A percentile compares a stretch with the other conserved stretches of the same genome.
These are phyloP conservation scores for Hydraecia micacea DNA, from an alignment of 2,888 invertebrate genomes.

Conservation along the genomic window DNA sequence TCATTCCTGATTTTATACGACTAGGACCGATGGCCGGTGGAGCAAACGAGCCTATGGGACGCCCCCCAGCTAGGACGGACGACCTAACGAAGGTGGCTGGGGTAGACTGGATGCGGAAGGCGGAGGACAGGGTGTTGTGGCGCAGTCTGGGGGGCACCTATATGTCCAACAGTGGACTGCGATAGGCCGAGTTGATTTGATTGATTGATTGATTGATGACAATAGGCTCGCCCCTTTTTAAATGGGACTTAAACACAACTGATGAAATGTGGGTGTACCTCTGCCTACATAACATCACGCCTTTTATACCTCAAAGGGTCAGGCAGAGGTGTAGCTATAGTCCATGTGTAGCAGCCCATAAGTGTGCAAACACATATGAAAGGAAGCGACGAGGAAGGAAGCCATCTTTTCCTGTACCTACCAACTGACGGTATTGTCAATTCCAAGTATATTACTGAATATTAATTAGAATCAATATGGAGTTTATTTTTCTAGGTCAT, in stretches of 20 bases:
- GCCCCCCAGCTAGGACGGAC: no score
- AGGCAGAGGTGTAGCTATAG: neutral
- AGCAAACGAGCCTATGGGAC: no score
- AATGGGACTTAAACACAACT: neutral
- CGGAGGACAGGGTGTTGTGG: no score
- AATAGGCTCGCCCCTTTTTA: neutral
- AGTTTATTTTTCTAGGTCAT: slow-evolving; percentile 63
- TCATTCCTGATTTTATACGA: no score
- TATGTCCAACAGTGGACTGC: no score
- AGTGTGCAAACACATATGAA: neutral
- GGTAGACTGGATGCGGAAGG: no score
- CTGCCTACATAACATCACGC: neutral
- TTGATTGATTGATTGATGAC: neutral
- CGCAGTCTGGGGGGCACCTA: no score
- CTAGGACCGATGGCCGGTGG: no score
- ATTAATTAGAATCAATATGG: slow-evolving; percentile 33
- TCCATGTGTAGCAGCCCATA: neutral
- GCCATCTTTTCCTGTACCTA: slow-evolving; percentile 36
- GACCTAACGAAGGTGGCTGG: no score
- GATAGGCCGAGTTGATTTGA: no score
- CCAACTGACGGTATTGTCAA: neutral
- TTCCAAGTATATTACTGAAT: slow-evolving; percentile 42
- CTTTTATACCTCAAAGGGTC: neutral
- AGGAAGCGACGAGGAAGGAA: slow-evolving; percentile 17
- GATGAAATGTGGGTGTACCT: neutral